Percentiles rank a stretch among this genome's conserved stretches.
Evolutionary conservation across 2,797 vertebrate species (phyloP).

Genomic region (Arrhamphus sclerolepis): DNA sequence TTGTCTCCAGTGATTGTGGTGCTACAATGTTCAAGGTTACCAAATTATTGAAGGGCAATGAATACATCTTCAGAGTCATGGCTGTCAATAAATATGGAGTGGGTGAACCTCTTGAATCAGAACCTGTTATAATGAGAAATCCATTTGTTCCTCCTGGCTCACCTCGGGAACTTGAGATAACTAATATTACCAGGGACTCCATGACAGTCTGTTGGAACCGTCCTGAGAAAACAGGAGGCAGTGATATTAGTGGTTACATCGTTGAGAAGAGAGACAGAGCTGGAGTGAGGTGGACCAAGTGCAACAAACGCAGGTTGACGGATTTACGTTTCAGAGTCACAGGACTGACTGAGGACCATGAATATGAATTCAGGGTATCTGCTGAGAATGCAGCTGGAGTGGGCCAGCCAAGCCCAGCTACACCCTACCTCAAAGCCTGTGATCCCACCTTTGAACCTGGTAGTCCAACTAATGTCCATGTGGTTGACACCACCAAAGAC

Average conservation of each 20-base stretch:
- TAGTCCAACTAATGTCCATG: conserved; percentile 88
- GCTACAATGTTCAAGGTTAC: conserved; percentile 96
- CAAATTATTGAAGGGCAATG: conserved; percentile 96
- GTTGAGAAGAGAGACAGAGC: conserved; percentile 96
- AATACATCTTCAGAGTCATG: conserved; percentile 97
- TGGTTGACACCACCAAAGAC: conserved; percentile 89
- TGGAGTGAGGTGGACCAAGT: conserved; percentile 97
- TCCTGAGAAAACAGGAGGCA: conserved; percentile 92
- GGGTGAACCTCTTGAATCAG: conserved; percentile 94
- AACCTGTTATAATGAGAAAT: conserved; percentile 94
- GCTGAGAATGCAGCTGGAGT: conserved; percentile 97
- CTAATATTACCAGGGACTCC: conserved; percentile 94
- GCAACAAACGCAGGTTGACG: conserved; percentile 95
- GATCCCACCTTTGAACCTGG: conserved; percentile 97
- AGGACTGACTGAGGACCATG: conserved; percentile 94
- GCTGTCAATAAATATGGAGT: conserved; percentile 96
- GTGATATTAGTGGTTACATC: conserved; percentile 92
- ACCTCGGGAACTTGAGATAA: conserved; percentile 91
- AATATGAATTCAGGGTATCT: conserved; percentile 97
- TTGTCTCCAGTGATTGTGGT: conserved; percentile 91
- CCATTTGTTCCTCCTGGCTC: conserved; percentile 92
- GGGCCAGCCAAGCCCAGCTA: conserved; percentile 88
- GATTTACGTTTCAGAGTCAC: conserved; percentile 95
- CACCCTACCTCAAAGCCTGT: conserved; percentile 92
- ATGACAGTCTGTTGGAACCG: conserved; percentile 98